A percentile compares a stretch with the other conserved stretches of the same genome.
phyloP scores from a whole-genome alignment of 2,797 vertebrate species.

The Squalus acanthias region DNA sequence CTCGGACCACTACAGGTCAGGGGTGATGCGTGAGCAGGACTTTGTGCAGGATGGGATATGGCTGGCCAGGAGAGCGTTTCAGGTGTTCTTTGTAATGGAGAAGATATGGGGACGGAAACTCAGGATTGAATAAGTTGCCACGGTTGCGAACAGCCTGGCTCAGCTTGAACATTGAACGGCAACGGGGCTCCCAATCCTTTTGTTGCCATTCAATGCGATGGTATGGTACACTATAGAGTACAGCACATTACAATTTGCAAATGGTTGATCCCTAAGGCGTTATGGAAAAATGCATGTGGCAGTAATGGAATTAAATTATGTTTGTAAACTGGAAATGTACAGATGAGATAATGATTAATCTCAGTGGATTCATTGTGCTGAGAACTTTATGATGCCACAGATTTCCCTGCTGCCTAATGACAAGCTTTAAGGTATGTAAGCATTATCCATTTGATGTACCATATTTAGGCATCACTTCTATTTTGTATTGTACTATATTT shows the following conservation, averaged over 20 bases:
- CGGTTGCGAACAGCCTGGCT: not conserved
- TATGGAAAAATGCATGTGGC: not conserved
- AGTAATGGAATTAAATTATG: not conserved
- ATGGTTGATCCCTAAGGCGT: not conserved
- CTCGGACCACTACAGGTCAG: not conserved
- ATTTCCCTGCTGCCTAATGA: too few species aligned
- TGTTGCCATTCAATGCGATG: not conserved
- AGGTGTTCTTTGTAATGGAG: not conserved
- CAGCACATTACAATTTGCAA: not conserved
- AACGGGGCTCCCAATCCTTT: not conserved
- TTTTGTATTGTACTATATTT: not conserved
- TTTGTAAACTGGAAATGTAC: not conserved
- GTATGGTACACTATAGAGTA: not conserved
- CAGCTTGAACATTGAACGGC: not conserved
- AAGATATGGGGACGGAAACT: not conserved
- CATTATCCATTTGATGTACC: not conserved
- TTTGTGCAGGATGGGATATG: not conserved
- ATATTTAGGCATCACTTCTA: not conserved
- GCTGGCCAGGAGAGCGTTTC: not conserved
- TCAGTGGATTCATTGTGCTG: not conserved
- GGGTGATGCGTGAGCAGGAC: not conserved
- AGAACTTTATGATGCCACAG: not conserved
- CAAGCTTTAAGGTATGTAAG: not conserved
- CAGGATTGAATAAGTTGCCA: not conserved
- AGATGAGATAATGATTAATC: conserved; percentile 14